Evolutionary conservation across 2,113 vertebrate genomes (phyloP).

Genomic region (Apaloderma vittatum): DNA sequence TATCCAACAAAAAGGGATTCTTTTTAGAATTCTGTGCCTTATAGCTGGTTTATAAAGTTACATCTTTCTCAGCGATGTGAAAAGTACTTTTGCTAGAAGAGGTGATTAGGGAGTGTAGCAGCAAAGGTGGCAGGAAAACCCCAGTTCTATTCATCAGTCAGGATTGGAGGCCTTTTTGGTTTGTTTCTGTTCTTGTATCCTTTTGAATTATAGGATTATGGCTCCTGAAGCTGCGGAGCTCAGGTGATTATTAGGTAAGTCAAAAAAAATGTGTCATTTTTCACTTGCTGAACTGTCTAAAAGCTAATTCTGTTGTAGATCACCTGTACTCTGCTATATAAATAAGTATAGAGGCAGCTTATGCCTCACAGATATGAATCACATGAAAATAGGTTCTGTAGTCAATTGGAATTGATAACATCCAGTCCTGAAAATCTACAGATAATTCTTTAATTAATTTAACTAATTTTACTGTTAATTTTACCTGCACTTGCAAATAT

Average conservation of each 20-base stretch:
- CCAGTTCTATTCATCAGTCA: not conserved
- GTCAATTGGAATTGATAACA: not conserved
- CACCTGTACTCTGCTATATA: not conserved
- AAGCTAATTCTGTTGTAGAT: not conserved
- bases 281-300: not conserved
- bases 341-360: not conserved
- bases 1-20: not conserved
- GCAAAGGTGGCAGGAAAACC: not conserved
- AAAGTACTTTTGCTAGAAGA: not conserved
- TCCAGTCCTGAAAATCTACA: not conserved
- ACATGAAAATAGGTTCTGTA: not conserved
- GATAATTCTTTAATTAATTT: not conserved
- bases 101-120: not conserved
- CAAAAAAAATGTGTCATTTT: not conserved
- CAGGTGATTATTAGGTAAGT: not conserved
- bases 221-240: not conserved
- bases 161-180: not conserved
- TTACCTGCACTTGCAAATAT: not conserved
- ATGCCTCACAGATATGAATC: not conserved
- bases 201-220: not conserved
- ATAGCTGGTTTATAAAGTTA: not conserved
- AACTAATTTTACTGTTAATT: not conserved
- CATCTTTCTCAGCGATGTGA: not conserved
- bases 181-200: not conserved
- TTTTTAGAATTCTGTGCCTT: not conserved